phyloP scores from a whole-genome alignment of 2,797 vertebrate species.

The Phalanger gymnotis region DNA sequence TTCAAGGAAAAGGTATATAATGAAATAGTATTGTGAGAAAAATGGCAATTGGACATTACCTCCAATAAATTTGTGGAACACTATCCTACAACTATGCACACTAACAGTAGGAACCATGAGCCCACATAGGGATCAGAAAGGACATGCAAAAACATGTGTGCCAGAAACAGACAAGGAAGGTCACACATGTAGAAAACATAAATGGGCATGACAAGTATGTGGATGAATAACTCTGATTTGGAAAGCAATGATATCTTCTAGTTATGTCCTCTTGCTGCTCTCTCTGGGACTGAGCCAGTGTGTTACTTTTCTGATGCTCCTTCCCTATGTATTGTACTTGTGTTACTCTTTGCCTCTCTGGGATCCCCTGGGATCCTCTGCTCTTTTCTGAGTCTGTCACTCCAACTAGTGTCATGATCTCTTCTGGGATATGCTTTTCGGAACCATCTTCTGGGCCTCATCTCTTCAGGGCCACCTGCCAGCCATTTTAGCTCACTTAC shows the following conservation, averaged over 20 bases:
- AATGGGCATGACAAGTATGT: background rate
- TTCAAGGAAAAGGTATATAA: background rate
- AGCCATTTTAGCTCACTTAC: background rate
- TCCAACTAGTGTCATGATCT: background rate
- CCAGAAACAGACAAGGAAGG: background rate
- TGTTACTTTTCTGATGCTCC: background rate
- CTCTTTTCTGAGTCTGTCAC: background rate
- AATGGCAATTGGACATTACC: background rate
- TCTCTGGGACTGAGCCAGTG: background rate
- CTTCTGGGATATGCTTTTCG: background rate
- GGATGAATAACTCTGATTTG: background rate
- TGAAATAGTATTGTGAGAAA: background rate
- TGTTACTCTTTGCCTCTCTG: background rate
- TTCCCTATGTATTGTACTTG: background rate
- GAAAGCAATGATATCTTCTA: background rate
- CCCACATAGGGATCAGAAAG: no score
- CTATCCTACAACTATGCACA: background rate
- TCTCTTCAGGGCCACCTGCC: background rate
- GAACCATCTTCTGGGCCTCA: background rate
- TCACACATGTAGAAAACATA: background rate
- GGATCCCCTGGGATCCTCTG: background rate
- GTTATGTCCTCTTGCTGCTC: background rate
- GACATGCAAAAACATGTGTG: no score
- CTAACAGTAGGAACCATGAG: no score
- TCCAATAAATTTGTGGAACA: background rate